Evolutionary conservation across 2,888 invertebrate genomes (phyloP).

Genomic region (Venusia cambrica): DNA sequence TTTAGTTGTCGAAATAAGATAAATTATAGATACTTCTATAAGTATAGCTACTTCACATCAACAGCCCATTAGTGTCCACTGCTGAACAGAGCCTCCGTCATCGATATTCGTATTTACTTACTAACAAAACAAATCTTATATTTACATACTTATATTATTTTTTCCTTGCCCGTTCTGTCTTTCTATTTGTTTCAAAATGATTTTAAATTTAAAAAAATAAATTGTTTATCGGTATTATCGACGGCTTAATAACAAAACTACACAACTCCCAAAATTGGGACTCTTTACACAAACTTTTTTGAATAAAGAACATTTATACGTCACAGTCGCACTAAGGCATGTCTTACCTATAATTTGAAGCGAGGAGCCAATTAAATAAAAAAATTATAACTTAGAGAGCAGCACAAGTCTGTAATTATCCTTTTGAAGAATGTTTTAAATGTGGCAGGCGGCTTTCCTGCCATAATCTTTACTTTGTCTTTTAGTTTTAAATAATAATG

Average conservation of each 20-base stretch:
- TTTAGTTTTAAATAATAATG: conserved; percentile 37
- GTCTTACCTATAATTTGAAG: conserved; percentile 51
- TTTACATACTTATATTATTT: no score
- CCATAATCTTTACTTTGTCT: conserved; percentile 35
- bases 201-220: no score
- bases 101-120: no score
- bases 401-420: conserved; percentile 49
- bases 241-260: conserved; percentile 1
- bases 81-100: no score
- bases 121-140: no score
- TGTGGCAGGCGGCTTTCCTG: conserved; percentile 37
- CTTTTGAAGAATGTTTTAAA: conserved; percentile 52
- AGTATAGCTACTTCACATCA: no score
- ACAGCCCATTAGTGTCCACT: no score
- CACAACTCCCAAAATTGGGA: conserved; percentile 6
- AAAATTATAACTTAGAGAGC: conserved; percentile 48
- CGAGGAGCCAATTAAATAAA: conserved; percentile 51
- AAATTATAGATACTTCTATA: no score
- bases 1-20: no score
- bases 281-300: conserved; percentile 5
- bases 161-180: no score
- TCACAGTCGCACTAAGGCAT: conserved; percentile 36
- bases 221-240: no score
- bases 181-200: no score
- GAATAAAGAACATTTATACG: conserved; percentile 23